Evolutionary conservation across 2,113 vertebrate species (phyloP), one percentile per base, ranked within the genome.

Genomic region (Amia ocellicauda): DNA sequence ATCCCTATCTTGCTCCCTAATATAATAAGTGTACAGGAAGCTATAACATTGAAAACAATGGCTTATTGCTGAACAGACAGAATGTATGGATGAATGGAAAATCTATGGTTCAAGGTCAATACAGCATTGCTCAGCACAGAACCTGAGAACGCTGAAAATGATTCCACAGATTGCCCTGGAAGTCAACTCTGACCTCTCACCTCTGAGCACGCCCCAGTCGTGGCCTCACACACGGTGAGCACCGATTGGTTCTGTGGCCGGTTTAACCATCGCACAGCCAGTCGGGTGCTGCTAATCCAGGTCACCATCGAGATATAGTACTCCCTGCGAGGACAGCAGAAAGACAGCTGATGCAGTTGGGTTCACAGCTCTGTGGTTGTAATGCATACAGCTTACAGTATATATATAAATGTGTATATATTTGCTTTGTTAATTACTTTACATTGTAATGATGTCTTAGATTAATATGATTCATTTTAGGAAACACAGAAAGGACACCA

Each of bases 241-340:
- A 88, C 74, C 3, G 91, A 91, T 54, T 89, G 77, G 77, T 91
- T 92, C 81, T 92, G 91, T 17, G 82, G 74, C 1, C 91, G 85
- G 64, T 89, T 92, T 26, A 92, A 72, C 90, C 89, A 92, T 13
- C 86, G 84, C 31, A 91, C 86, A 0, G 84, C 84, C 9, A 92
- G 81, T 8, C 82, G 80, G 17, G 88, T 90, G 73, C 81, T 88
- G 64, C 85, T 87, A 71, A 88, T 85, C 91, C 91, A 92, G 4
- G 70, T 87, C 70, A 90, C 89, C 86, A 91, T 85, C 56, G 87
- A 89, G 74, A 92, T 86, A 74, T 91, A 92, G 71, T 71, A 74
- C 17, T 74, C 77, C 57, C 78, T 80, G 63, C 28, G 10, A 24
- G 54, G 27, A 29, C 7, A 54, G 43, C 7, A 58, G 4, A 63